A percentile compares a stretch with the other conserved stretches of the same genome.
Conservation (phyloP, 2,888 invertebrate species). For the Metacarcinus magister region DNA sequence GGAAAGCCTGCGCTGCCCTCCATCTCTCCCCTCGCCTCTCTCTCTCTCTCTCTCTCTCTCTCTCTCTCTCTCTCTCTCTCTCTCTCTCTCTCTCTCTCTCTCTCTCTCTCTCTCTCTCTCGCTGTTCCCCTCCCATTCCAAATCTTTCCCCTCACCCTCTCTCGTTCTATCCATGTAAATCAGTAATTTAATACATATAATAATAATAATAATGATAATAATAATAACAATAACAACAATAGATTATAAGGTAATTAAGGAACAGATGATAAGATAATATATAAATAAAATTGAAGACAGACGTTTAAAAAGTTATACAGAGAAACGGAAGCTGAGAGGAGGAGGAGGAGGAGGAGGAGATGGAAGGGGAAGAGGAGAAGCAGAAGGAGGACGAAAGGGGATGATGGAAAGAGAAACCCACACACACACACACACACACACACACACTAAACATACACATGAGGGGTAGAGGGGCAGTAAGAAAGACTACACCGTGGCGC, state of each 20-base stretch:
- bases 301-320: no score
- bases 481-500: background rate
- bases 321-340: background rate
- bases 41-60: no score
- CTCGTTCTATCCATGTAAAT: no score
- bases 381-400: background rate
- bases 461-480: background rate
- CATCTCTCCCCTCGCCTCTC: no score
- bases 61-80: no score
- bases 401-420: background rate
- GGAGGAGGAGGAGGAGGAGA: background rate
- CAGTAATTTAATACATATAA: no score
- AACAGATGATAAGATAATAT: background rate
- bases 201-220: background rate
- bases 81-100: no score
- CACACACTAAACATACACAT: background rate
- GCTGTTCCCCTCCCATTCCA: no score
- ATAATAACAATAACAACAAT: background rate
- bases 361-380: background rate
- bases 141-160: no score
- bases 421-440: constrained; percentile 2
- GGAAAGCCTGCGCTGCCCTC: no score
- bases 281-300: background rate
- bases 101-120: no score
- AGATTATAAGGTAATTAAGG: background rate